Evolutionary conservation across 2,797 vertebrate species (phyloP), one percentile per base, ranked within the genome.

Genomic region (Neosilurus hyrtlii): DNA sequence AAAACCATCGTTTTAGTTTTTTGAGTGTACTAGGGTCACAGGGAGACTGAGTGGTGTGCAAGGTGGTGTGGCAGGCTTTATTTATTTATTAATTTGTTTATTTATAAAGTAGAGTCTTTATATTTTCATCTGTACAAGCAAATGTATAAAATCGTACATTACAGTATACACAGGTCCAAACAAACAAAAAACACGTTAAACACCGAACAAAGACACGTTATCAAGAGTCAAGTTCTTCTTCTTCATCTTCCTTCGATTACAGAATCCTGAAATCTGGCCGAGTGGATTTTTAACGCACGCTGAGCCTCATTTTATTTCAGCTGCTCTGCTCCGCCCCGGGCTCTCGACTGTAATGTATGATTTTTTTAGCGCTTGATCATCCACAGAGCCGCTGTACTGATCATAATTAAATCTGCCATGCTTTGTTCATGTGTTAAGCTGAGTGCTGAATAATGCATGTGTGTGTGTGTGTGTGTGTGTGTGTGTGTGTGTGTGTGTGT

Each of bases 371-470:
- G 66, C 4, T 24, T 59, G 35, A 49, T 71, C 26, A 70, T 71
- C 67, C 56, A 49, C 67, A 51, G 67, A 81, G 67, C 1, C 24
- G 1, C 22, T 30, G 43, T 59, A n/a, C 54, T 26, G 54, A 61
- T 81, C 22, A 71, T 81, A 61, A 81, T 71, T 71, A 81, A 81
- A 43, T 24, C 79, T 24, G 18, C 6, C 12, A 30, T 16, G 22
- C 67, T 71, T 81, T 81, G 54, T 71, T 71, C 66, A 51, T 81
- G 56, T 24, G 79, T 16, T 26, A 22, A 71, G 22, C 51, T 14
- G 65, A 70, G 52, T 43, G 52, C 30, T 81, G 67, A 71, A 61
- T 71, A 43, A 61, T 71, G 14, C 37, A 30, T 61, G 26, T 10
- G 78, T 52, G 15, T 71, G 68, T 49, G 68, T 56, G 52, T 56